Evolutionary conservation across 2,113 vertebrate genomes (phyloP), one percentile per base, ranked within the genome.

Genomic region (Raja brachyura): DNA sequence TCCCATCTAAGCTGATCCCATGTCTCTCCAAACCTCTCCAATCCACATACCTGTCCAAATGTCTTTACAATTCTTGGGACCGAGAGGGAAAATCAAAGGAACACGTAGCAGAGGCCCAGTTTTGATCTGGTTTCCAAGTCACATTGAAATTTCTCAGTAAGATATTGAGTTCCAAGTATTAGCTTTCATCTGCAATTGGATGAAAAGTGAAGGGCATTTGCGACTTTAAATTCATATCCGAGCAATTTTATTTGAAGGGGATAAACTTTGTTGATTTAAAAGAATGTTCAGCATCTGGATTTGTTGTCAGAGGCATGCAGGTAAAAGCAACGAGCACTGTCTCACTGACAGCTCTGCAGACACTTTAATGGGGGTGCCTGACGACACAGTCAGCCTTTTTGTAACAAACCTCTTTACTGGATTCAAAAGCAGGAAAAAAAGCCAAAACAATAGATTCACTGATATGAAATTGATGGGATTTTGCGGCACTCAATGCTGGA

Each of bases 381-480:
- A 88, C 63, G 59, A 88, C 56, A 88, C 59, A 63, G 83, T 66
- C 59, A n/a, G n/a, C 59, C 59, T 88, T 63, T 88, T 85, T 59
- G 83, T 61, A 88, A 31, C 61, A 88, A 63, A 88, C 59, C 59
- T 63, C 31, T 88, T 88, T 88, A 88, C 83, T 63, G 28, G 56
- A 88, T 63, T 88, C 83, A 88, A 88, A 88, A 88, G 59, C 56
- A 66, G 83, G n/a, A 86, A 31, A n/a, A 31, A 63, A 88, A 59
- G 59, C 70, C 66, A 18, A 85, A 88, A 88, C 59, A 88, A 88
- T 88, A 63, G 83, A 88, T 88, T 88, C 83, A 88, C 59, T 88
- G 83, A 88, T 88, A 88, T 63, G 83, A 63, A 88, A n/a, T 61
- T 88, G 59, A 88, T 88, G 83, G 83, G 83, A 18, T 88, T 88